A percentile compares a stretch with the other conserved stretches of the same genome.
phyloP scores from a whole-genome alignment of 2,888 invertebrate species.

The Schizotus pectinicornis region DNA sequence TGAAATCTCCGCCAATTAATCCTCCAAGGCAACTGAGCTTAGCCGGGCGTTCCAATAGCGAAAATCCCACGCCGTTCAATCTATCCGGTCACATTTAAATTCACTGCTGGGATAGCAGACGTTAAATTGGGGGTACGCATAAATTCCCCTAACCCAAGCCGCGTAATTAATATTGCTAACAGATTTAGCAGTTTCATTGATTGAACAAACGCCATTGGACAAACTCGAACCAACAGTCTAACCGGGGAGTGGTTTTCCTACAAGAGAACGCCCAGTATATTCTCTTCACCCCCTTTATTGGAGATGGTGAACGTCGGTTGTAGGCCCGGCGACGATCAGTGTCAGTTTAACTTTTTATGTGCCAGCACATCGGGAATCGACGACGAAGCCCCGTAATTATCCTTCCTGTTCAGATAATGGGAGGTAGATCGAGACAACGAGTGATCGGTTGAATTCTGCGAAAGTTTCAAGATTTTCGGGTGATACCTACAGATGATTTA shows the following conservation, averaged over 20 bases:
- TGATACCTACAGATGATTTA: too few species aligned
- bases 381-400: background rate
- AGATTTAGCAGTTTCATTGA: conserved; percentile 37
- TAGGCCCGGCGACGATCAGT: conserved; percentile 31
- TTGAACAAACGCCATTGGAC: conserved; percentile 37
- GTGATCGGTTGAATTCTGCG: background rate
- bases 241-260: conserved; percentile 35
- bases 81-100: too few species aligned
- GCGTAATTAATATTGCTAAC: conserved; percentile 39
- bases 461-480: background rate
- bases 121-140: conserved; percentile 4
- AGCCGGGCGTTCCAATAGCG: too few species aligned
- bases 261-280: conserved; percentile 34
- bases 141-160: conserved; percentile 5
- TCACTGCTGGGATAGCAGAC: background rate
- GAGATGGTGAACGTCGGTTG: conserved; percentile 14
- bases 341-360: conserved; percentile 36
- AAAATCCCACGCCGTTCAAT: too few species aligned
- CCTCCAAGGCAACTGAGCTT: too few species aligned
- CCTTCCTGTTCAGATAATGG: too few species aligned
- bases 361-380: conserved; percentile 15
- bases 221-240: conserved; percentile 39
- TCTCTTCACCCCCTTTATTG: conserved; percentile 32
- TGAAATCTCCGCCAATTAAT: too few species aligned
- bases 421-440: too few species aligned